Conservation (phyloP, 2,797 vertebrate species). For the Brachyrhaphis roseni region DNA sequence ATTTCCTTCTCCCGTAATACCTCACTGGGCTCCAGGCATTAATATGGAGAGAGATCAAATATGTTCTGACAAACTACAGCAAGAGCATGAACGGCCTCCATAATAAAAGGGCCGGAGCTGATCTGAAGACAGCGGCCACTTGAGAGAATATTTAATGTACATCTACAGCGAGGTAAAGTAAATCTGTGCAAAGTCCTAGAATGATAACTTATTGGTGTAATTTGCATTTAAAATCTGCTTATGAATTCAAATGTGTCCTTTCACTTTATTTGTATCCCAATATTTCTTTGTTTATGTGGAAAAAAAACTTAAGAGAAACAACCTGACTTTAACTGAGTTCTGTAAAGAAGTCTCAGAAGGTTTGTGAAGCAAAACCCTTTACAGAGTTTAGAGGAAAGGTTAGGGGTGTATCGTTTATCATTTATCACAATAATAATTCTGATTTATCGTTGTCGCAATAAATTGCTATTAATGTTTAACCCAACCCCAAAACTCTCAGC, state of each 20-base stretch:
- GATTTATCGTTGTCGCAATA: too few relatives aligned
- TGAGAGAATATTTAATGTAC: not conserved
- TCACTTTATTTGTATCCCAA: not conserved
- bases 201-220: too few relatives aligned
- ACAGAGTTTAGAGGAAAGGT: not conserved
- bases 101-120: not conserved
- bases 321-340: not conserved
- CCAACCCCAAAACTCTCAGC: too few relatives aligned
- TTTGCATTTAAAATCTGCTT: not conserved
- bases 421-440: too few relatives aligned
- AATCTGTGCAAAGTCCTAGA: not conserved
- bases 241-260: not conserved
- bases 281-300: not conserved
- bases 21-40: not conserved
- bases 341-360: not conserved
- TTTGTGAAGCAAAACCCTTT: not conserved
- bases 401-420: too few relatives aligned
- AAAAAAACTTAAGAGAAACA: not conserved
- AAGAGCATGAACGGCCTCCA: constrained; percentile 12
- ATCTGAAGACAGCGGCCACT: not conserved
- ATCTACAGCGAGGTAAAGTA: not conserved
- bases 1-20: constrained; percentile 14
- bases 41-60: constrained; percentile 14
- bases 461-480: too few relatives aligned
- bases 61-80: constrained; percentile 23